Evolutionary conservation across 1,140 invertebrate species (phyloP), one percentile per base, ranked within the genome.

Genomic region (Magallana gigas): DNA sequence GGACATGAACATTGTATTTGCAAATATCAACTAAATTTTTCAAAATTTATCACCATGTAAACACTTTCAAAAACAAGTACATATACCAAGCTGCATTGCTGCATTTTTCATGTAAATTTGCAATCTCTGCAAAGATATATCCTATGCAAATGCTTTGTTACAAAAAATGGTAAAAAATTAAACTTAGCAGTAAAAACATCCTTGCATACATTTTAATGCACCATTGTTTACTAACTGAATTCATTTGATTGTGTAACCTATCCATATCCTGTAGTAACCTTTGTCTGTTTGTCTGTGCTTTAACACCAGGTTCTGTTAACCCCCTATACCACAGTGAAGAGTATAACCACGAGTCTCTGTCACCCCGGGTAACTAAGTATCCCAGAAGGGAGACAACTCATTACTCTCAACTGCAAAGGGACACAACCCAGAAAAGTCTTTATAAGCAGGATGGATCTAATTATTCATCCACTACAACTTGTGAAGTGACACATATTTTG

Each of bases 361-460:
- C 81, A 83, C 81, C 48, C 16, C 81, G 59, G 83, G 86, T 87
- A 80, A 87, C 48, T 80, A 87, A 60, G 23, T 80, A 87, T 83
- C 57, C 83, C 57, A 57, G 29, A 84, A 62, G 83, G 58, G 83
- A 84, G 83, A 62, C 83, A 60, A 84, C 83, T 62, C 83, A 59
- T 5, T 84, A 84, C 23, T 84, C 29, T 11, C 83, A 57, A 84
- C 58, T 85, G 59, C 80, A 85, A 89, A 88, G 88, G 89, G 87
- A 88, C 81, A 87, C 85, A 80, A 90, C 88, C 88, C 89, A 58
- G 62, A 58, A 68, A 56, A 76, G 36, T 59, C 68, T 85, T 76
- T 85, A 68, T 85, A 85, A 85, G 29, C 48, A 85, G 57, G 84
- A 85, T 56, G 85, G 87, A 83, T 82, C 60, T 83, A 80, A 57